Conservation (phyloP, 2,113 vertebrate species). For the Ailurus styani region DNA sequence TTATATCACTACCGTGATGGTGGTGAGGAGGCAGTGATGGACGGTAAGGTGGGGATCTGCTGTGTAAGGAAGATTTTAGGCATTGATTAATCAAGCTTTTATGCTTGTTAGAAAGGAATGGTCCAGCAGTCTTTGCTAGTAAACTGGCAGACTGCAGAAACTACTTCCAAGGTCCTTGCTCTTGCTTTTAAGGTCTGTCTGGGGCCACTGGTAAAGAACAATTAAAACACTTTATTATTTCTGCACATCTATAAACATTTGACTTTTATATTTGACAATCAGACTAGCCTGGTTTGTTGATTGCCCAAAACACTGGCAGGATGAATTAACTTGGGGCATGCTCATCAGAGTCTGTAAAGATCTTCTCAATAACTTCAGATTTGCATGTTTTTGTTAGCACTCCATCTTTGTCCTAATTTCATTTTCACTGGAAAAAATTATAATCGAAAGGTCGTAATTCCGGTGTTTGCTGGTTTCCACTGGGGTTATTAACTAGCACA, state of each 20-base stretch:
- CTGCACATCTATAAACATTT: background rate
- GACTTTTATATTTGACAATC: conserved; percentile 8
- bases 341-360: background rate
- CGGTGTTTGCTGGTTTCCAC: conserved; percentile 20
- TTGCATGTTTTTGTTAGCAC: conserved; percentile 13
- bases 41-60: background rate
- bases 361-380: background rate
- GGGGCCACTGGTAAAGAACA: background rate
- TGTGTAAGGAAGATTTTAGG: background rate
- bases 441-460: conserved; percentile 22
- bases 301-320: background rate
- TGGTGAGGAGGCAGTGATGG: background rate
- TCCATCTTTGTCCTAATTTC: conserved; percentile 25
- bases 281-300: background rate
- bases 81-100: conserved; percentile 21
- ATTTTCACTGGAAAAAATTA: conserved; percentile 19
- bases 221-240: background rate
- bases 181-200: background rate
- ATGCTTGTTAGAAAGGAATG: background rate
- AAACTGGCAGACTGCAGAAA: background rate
- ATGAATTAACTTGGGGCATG: background rate
- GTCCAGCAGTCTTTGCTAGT: background rate
- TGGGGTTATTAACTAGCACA: conserved; percentile 31
- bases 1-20: background rate
- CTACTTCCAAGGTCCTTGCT: background rate